Conservation (phyloP, 2,113 vertebrate species). For the Zosterops borbonicus region DNA sequence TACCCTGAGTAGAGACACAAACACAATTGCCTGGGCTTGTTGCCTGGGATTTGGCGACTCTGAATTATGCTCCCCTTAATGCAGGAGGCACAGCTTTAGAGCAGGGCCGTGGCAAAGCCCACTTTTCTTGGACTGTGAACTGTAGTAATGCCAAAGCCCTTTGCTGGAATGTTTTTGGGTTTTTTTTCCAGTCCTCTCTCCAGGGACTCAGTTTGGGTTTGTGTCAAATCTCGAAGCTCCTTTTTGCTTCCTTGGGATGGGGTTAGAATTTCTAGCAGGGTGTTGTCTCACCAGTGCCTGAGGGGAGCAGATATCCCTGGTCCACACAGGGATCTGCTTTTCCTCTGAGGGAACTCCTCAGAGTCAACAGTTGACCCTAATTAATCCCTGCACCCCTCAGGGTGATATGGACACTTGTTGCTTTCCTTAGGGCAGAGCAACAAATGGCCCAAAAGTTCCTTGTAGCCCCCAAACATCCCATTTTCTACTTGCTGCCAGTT, state of each 20-base stretch:
- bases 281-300: rapidly evolving
- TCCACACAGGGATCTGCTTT: not conserved
- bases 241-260: not conserved
- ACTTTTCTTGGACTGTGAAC: not conserved
- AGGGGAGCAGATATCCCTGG: not conserved
- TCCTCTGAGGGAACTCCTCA: rapidly evolving
- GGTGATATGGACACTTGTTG: rapidly evolving
- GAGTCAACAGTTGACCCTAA: rapidly evolving
- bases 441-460: not conserved
- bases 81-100: constrained; percentile 8
- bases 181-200: not conserved
- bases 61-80: not conserved
- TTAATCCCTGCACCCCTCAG: not conserved
- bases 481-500: constrained; percentile 8
- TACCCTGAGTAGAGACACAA: constrained; percentile 52
- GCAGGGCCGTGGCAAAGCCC: not conserved
- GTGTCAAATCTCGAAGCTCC: rapidly evolving
- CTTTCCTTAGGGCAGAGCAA: not conserved
- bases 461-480: not conserved
- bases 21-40: constrained; percentile 46
- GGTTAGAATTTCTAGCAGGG: not conserved
- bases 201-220: rapidly evolving
- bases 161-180: not conserved
- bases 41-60: constrained; percentile 44
- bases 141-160: not conserved